These are phyloP conservation scores for Noturus placidus DNA, from an alignment of 2,113 vertebrate genomes.

Conservation along the genomic window DNA sequence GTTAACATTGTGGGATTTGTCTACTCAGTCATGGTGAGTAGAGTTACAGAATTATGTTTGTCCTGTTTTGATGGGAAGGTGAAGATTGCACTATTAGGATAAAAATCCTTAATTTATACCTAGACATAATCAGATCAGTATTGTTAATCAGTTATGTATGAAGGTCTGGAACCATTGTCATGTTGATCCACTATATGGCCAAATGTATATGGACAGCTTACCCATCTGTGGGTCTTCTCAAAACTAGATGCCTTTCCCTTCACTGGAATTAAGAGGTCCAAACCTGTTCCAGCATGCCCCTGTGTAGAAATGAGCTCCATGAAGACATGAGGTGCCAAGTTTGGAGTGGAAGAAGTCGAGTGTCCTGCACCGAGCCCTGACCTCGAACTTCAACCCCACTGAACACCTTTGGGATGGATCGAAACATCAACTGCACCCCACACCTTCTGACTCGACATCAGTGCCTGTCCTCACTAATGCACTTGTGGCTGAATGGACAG, in stretches of 20 bases:
- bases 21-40: constrained; percentile 88
- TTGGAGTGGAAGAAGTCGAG: neutral
- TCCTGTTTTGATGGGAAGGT: no score
- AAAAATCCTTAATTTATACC: neutral
- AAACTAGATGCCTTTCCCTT: neutral
- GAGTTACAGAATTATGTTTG: neutral
- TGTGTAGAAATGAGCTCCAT: neutral
- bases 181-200: neutral
- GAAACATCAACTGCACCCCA: neutral
- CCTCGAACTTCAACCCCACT: neutral
- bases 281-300: neutral
- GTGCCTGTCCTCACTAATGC: neutral
- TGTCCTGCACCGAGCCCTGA: neutral
- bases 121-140: neutral
- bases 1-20: constrained; percentile 92
- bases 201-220: neutral
- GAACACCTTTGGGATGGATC: neutral
- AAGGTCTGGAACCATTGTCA: neutral
- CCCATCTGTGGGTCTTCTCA: neutral
- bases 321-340: neutral
- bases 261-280: neutral
- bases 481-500: neutral
- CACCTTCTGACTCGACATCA: neutral
- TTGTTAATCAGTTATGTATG: neutral
- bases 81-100: neutral